A percentile compares a stretch with the other conserved stretches of the same genome.
phyloP scores from a whole-genome alignment of 2,888 invertebrate genomes.

The Pediacus dermestoides region DNA sequence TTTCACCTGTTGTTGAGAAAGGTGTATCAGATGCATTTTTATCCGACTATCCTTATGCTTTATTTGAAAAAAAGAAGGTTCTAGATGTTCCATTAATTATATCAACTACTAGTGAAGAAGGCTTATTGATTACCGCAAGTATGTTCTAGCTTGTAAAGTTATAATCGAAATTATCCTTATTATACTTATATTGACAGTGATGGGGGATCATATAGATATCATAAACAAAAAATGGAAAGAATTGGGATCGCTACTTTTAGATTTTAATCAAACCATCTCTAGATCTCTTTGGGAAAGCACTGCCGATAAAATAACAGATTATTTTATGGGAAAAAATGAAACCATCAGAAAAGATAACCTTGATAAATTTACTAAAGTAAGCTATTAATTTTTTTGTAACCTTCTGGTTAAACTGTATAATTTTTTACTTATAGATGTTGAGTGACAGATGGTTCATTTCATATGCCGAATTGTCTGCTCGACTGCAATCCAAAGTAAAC shows the following conservation, averaged over 20 bases:
- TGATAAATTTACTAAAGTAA: too few relatives aligned
- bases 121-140: neutral
- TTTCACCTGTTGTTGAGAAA: conserved; percentile 37
- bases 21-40: conserved; percentile 31
- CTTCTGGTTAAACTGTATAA: too few relatives aligned
- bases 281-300: conserved; percentile 8
- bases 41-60: conserved; percentile 36
- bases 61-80: conserved; percentile 17
- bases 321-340: conserved; percentile 8
- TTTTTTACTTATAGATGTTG: conserved; percentile 35
- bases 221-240: conserved; percentile 8
- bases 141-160: too few relatives aligned
- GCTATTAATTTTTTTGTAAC: too few relatives aligned
- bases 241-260: neutral
- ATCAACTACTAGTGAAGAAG: neutral
- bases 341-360: conserved; percentile 12
- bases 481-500: conserved; percentile 53
- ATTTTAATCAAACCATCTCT: conserved; percentile 19
- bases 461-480: conserved; percentile 55
- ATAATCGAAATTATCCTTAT: too few relatives aligned
- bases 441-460: conserved; percentile 59
- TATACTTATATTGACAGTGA: too few relatives aligned
- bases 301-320: neutral
- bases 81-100: conserved; percentile 2
- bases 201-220: too few relatives aligned